Evolutionary conservation across 2,888 invertebrate species (phyloP).

Genomic region (Campoplex capitator): DNA sequence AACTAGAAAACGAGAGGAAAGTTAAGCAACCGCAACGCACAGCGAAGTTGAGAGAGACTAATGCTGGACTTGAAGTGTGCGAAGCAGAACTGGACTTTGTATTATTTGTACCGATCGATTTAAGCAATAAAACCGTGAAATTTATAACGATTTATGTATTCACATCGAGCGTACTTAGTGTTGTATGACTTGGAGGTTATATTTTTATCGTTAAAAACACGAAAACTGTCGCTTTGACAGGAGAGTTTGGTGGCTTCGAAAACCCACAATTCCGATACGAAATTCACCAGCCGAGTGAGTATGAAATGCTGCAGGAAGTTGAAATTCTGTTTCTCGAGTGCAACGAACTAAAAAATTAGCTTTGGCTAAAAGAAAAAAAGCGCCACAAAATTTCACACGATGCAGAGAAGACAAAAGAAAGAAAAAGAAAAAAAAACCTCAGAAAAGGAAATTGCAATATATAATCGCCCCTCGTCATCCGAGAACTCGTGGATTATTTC

Average conservation of each 20-base stretch:
- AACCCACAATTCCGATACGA: background rate
- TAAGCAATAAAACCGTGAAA: slow-evolving; percentile 13
- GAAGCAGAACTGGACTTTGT: background rate
- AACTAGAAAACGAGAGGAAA: slow-evolving; percentile 45
- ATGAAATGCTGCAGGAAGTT: background rate
- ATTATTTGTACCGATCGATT: background rate
- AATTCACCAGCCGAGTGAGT: background rate
- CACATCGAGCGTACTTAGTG: background rate
- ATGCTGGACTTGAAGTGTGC: background rate
- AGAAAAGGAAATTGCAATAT: slow-evolving; percentile 78
- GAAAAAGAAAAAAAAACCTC: slow-evolving; percentile 21
- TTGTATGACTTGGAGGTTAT: background rate
- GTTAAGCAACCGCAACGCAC: slow-evolving; percentile 49
- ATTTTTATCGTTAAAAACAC: background rate
- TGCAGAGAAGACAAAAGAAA: background rate
- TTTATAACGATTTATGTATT: background rate
- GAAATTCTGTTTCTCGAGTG: background rate
- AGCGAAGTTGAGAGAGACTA: background rate
- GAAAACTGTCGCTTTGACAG: too few species aligned
- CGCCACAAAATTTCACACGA: background rate
- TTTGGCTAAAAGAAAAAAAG: background rate
- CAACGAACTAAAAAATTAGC: background rate
- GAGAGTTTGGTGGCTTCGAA: background rate
- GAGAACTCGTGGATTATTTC: slow-evolving; percentile 57
- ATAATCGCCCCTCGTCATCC: slow-evolving; percentile 64